Percentiles rank a stretch among this genome's conserved stretches.
Evolutionary conservation across 2,888 invertebrate genomes (phyloP).

Genomic region (Dryobotodes eremita): DNA sequence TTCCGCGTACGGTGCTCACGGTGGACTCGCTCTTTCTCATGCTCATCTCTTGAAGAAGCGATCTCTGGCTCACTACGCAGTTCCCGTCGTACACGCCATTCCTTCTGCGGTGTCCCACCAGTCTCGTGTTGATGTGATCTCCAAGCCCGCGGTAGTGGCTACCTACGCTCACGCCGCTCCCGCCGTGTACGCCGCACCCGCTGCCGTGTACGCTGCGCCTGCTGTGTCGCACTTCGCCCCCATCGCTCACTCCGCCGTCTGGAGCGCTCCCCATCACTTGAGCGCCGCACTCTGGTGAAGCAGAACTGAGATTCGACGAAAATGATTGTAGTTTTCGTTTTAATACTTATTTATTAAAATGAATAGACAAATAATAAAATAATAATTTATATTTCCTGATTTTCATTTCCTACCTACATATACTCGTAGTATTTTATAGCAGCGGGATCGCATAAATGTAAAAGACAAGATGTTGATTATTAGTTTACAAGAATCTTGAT

Average conservation of each 20-base stretch:
- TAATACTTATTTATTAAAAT: slow-evolving; percentile 79
- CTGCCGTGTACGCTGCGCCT: slow-evolving; percentile 77
- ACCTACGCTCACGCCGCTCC: slow-evolving; percentile 69
- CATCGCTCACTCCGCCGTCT: slow-evolving; percentile 78
- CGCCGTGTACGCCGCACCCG: slow-evolving; percentile 69
- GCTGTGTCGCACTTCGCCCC: slow-evolving; percentile 78
- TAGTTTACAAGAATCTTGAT: background rate
- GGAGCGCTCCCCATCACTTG: slow-evolving; percentile 77
- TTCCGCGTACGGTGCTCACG: slow-evolving; percentile 68
- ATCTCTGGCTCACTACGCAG: slow-evolving; percentile 73
- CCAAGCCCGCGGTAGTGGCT: slow-evolving; percentile 75
- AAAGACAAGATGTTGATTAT: background rate
- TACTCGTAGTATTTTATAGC: too few species aligned
- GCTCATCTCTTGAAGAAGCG: slow-evolving; percentile 78
- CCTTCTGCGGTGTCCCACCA: slow-evolving; percentile 87
- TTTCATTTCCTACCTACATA: slow-evolving; percentile 50
- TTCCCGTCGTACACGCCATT: slow-evolving; percentile 75
- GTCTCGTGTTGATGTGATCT: slow-evolving; percentile 82
- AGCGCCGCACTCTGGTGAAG: slow-evolving; percentile 79
- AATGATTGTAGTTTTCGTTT: slow-evolving; percentile 84
- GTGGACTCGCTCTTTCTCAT: slow-evolving; percentile 65
- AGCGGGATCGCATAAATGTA: background rate
- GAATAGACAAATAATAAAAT: slow-evolving; percentile 82
- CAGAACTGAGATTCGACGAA: slow-evolving; percentile 78
- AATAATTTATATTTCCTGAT: slow-evolving; percentile 69